Base-by-base conservation (phyloP, 2,113 vertebrate genomes). In the Lophius piscatorius region DNA sequence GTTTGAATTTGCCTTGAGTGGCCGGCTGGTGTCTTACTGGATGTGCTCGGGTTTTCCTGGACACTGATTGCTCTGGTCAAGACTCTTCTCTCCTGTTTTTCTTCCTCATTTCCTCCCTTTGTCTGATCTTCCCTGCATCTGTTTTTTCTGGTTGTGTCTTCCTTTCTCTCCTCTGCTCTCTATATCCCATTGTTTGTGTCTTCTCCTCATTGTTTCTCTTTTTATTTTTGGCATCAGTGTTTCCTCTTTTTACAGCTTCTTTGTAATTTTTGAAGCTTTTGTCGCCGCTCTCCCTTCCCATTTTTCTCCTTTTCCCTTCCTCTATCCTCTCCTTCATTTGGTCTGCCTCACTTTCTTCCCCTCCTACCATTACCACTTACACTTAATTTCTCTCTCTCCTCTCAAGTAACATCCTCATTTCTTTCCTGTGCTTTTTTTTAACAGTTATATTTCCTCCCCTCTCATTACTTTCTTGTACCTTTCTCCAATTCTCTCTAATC, bases 1-100 rank as follows among this genome's bases (percentile, higher is more conserved):
- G 72, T 40, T 33, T 54, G 80, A 50, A 67, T 75, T 61, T 66
- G 68, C 64, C 64, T 55, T 65, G 70, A 80, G 64, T 71, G 76
- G 63, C 64, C 23, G 49, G 49, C 51, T 76, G 80, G 36, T 55
- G 69, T 72, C 64, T 61, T 67, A 74, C 72, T 48, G 24, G 44
- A 65, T 41, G 66, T 14, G 2, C 48, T 81, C 56, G 56, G 67
- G 55, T 73, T 83, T 67, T 58, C 55, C 47, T 61, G 51, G 18
- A 54, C 3, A 63, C 73, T 80, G 75, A 80, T 77, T 77, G 63
- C 69, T 59, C 21, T 41, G 54, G 35, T 74, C 51, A 20, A 63
- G 41, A 46, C 35, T 59, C 54, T 59, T 57, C 55, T 24, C 46
- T 46, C 17, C 39, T 31, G 23, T 60, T 72, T 69, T 54, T 54